Evolutionary conservation across 2,888 invertebrate species (phyloP).

Genomic region (Uloborus plumipes): DNA sequence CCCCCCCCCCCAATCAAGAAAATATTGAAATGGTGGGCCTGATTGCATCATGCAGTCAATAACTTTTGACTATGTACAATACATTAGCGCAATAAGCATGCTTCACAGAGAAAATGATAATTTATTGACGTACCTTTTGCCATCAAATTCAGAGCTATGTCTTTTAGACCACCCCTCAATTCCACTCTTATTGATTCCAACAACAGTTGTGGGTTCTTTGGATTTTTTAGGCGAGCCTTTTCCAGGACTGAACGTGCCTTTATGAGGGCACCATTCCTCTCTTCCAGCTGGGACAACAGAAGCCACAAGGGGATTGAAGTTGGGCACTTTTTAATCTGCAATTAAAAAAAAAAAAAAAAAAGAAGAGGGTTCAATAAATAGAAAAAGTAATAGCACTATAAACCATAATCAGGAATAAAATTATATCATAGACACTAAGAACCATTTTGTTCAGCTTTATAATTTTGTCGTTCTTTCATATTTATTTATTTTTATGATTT

Average conservation of each 20-base stretch:
- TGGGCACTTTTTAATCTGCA: constrained; percentile 91
- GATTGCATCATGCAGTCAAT: too few relatives aligned
- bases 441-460: too few relatives aligned
- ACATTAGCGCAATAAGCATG: too few relatives aligned
- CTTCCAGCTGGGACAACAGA: constrained; percentile 88
- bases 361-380: neutral
- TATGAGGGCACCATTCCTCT: constrained; percentile 86
- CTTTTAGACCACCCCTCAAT: constrained; percentile 81
- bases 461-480: too few relatives aligned
- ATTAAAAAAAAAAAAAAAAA: constrained; percentile 38
- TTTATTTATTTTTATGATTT: too few relatives aligned
- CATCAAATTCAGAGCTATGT: constrained; percentile 92
- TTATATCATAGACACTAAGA: too few relatives aligned
- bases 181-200: constrained; percentile 93
- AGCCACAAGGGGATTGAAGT: constrained; percentile 93
- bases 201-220: constrained; percentile 90
- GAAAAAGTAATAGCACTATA: neutral
- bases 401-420: neutral
- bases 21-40: too few relatives aligned
- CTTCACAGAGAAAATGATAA: too few relatives aligned
- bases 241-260: constrained; percentile 97
- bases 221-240: constrained; percentile 92
- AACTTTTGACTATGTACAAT: too few relatives aligned
- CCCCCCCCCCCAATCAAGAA: too few relatives aligned
- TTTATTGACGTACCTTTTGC: constrained; percentile 87